A percentile compares a stretch with the other conserved stretches of the same genome.
Evolutionary conservation across 2,113 vertebrate species (phyloP).

Genomic region (Campylomormyrus tamandua): DNA sequence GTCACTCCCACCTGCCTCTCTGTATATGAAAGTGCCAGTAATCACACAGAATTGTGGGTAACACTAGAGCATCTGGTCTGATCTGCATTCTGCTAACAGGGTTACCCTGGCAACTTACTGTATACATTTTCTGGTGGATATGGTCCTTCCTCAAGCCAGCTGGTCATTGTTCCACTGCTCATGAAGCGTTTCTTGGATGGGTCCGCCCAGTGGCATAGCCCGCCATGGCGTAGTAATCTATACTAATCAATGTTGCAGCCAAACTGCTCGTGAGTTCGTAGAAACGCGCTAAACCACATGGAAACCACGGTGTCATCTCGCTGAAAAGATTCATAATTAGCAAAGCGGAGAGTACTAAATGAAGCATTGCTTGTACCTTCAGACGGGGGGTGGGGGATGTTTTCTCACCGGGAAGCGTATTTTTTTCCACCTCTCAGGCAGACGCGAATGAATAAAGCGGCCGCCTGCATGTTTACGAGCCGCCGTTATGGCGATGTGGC

Average conservation of each 20-base stretch:
- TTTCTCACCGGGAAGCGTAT: not conserved
- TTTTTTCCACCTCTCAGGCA: not conserved
- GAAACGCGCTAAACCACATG: not conserved
- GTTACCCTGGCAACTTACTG: constrained; percentile 66
- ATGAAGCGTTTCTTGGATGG: constrained; percentile 48
- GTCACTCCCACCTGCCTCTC: constrained; percentile 60
- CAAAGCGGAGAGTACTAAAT: not conserved
- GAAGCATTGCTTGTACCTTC: not conserved
- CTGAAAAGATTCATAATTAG: not conserved
- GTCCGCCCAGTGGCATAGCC: constrained; percentile 27
- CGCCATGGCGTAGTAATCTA: not conserved
- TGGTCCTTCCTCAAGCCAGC: constrained; percentile 64
- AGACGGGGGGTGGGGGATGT: not conserved
- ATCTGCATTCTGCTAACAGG: constrained; percentile 61
- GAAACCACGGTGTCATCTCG: not conserved
- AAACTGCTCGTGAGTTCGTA: not conserved
- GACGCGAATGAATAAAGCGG: not conserved
- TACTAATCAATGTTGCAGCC: not conserved
- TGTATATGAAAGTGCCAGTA: constrained; percentile 60
- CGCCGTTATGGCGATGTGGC: constrained; percentile 39
- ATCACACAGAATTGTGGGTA: constrained; percentile 57
- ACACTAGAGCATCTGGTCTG: constrained; percentile 49
- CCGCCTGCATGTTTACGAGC: constrained; percentile 37
- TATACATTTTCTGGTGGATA: constrained; percentile 48
- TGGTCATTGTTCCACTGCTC: constrained; percentile 57